These are phyloP conservation scores for Schizopygopsis malacanthus DNA, from an alignment of 2,797 vertebrate species.

Conservation along the genomic window DNA sequence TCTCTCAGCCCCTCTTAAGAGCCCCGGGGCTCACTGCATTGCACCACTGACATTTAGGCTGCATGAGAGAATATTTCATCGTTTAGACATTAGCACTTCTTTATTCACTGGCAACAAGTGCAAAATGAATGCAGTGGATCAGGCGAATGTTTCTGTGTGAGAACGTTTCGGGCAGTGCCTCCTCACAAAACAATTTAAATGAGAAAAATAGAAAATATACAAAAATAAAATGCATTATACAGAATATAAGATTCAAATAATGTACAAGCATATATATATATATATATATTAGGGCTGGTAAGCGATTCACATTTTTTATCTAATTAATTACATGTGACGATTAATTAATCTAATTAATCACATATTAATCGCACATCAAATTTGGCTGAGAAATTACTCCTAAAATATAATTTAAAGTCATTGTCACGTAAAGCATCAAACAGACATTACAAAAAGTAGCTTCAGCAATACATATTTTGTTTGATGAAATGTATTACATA, in stretches of 20 bases:
- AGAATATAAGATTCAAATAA: background rate
- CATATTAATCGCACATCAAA: no score
- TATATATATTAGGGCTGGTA: no score
- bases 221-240: background rate
- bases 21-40: constrained; percentile 29
- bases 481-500: no score
- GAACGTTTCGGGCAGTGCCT: background rate
- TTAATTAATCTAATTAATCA: no score
- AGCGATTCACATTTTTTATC: no score
- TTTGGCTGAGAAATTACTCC: no score
- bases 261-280: background rate
- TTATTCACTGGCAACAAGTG: constrained; percentile 23
- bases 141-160: background rate
- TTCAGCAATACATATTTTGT: no score
- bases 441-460: no score
- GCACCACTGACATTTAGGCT: constrained; percentile 36
- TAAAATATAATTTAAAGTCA: no score
- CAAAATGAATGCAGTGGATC: background rate
- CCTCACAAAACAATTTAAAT: background rate
- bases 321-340: no score
- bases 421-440: no score
- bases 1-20: background rate
- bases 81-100: background rate
- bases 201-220: background rate
- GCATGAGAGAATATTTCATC: constrained; percentile 28